phyloP scores from a whole-genome alignment of 2,797 vertebrate genomes.

The Podargus strigoides region DNA sequence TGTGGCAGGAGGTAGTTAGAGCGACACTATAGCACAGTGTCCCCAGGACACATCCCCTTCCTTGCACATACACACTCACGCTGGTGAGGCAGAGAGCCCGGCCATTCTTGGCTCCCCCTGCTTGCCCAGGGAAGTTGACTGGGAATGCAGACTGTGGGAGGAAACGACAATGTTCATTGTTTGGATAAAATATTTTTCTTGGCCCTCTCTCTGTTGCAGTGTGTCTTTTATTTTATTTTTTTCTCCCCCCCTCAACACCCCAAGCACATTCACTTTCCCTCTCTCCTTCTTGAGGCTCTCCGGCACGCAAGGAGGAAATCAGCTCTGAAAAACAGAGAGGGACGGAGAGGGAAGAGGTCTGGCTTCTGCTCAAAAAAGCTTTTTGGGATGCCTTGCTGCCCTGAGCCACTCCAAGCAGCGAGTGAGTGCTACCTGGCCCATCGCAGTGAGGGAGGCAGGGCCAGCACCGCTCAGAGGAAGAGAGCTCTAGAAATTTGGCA shows the following conservation, averaged over 20 bases:
- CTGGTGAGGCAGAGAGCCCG: constrained; percentile 48
- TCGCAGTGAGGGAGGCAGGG: neutral
- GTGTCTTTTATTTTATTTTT: constrained; percentile 18
- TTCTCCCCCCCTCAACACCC: neutral
- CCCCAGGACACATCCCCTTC: neutral
- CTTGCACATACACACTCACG: neutral
- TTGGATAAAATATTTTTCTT: constrained; percentile 76
- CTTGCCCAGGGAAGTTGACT: constrained; percentile 61
- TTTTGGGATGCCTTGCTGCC: neutral
- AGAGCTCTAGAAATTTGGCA: neutral
- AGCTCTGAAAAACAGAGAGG: neutral
- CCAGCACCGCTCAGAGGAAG: neutral
- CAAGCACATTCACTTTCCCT: constrained; percentile 30
- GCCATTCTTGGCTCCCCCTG: constrained; percentile 59
- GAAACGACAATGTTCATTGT: constrained; percentile 72
- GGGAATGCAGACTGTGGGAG: constrained; percentile 75
- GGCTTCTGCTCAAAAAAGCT: neutral
- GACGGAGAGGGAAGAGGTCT: neutral
- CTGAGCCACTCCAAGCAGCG: neutral
- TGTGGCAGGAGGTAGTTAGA: neutral
- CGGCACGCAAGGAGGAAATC: neutral
- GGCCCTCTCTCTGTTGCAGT: constrained; percentile 50
- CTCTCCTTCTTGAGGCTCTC: constrained; percentile 21
- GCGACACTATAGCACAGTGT: neutral
- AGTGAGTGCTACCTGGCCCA: neutral